A percentile compares a stretch with the other conserved stretches of the same genome.
Conservation (phyloP, 2,888 invertebrate genomes). For the Tetrapedia diversipes region DNA sequence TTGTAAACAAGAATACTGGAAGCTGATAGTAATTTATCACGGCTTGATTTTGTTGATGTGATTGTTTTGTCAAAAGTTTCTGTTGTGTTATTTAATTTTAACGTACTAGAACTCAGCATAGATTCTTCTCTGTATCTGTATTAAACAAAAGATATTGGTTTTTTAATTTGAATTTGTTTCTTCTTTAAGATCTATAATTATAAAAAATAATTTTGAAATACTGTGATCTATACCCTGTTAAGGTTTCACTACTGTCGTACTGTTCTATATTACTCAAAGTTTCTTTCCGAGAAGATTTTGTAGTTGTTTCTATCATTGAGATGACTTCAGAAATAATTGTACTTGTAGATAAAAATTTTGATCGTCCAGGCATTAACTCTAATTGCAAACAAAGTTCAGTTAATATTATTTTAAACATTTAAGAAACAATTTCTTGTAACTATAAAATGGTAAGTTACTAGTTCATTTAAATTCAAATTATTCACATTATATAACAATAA, state of each 20-base stretch:
- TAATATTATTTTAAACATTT: too few relatives aligned
- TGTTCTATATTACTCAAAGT: constrained; percentile 72
- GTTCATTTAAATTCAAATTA: neutral
- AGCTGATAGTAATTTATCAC: constrained; percentile 71
- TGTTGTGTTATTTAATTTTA: constrained; percentile 70
- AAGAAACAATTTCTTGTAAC: neutral
- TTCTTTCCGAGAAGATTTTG: constrained; percentile 72
- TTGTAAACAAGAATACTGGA: constrained; percentile 71
- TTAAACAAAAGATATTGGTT: neutral
- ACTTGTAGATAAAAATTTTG: constrained; percentile 89
- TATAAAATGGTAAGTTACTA: neutral
- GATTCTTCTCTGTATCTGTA: constrained; percentile 72
- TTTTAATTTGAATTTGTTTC: neutral
- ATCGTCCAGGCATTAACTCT: constrained; percentile 67
- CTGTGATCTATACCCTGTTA: constrained; percentile 74
- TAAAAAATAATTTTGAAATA: neutral
- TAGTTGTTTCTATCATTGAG: constrained; percentile 86
- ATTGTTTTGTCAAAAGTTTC: constrained; percentile 75
- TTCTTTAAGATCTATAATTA: neutral
- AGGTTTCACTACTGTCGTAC: constrained; percentile 77
- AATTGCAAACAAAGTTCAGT: neutral
- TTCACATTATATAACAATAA: neutral
- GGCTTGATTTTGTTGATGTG: constrained; percentile 71
- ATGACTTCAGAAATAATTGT: constrained; percentile 92
- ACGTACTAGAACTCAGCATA: constrained; percentile 70